Percentiles rank a stretch among this genome's conserved stretches.
Evolutionary conservation across 1,140 invertebrate species (phyloP).

Genomic region (Popillia japonica): DNA sequence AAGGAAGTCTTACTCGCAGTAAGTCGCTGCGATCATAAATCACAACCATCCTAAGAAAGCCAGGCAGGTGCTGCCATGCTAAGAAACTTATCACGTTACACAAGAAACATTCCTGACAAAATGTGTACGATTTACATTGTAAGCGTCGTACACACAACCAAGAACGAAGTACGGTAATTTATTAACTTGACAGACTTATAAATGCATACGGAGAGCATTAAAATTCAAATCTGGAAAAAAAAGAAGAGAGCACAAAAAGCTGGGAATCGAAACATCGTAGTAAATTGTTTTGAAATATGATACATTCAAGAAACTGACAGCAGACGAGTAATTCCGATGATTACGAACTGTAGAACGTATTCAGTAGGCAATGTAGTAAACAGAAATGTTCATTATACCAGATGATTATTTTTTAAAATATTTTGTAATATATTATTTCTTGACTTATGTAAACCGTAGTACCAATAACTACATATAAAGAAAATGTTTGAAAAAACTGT

Average conservation of each 20-base stretch:
- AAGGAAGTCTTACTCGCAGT: neutral
- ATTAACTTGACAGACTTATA: slow-evolving; percentile 31
- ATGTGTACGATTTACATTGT: slow-evolving; percentile 19
- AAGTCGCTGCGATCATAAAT: slow-evolving; percentile 17
- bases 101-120: slow-evolving; percentile 21
- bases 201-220: slow-evolving; percentile 9
- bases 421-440: no score
- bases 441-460: no score
- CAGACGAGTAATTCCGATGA: neutral
- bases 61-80: slow-evolving; percentile 25
- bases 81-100: slow-evolving; percentile 20
- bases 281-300: slow-evolving; percentile 27
- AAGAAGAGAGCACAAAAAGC: neutral
- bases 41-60: neutral
- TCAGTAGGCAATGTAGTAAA: no score
- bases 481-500: no score
- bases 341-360: neutral
- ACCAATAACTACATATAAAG: no score
- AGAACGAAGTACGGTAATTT: slow-evolving; percentile 17
- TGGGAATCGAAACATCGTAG: neutral
- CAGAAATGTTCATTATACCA: no score
- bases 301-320: slow-evolving; percentile 9
- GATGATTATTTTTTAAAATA: no score
- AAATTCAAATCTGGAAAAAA: neutral
- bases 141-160: neutral